Base-by-base conservation (phyloP, 1,140 invertebrate species). In the Bombus superbus region DNA sequence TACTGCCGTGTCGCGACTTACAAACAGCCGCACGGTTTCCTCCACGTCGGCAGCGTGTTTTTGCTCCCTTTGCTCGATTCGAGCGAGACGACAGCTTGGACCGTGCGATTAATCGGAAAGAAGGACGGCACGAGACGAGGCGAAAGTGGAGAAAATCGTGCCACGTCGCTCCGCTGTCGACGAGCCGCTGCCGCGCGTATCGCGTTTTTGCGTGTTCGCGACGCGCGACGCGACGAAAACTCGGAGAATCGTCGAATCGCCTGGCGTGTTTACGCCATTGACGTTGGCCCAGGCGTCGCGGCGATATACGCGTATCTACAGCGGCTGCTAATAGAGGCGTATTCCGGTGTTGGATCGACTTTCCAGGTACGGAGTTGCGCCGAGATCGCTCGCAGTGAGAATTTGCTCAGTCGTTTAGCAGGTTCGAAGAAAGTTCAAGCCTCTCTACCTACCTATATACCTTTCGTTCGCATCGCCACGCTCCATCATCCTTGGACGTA, bases 291-390 rank as follows among this genome's bases (percentile, higher is more conserved):
- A 38, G 71, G 11, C 57, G 64, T 75, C 28, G 64, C 81, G 81
- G 64, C 81, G 81, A 83, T 78, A 78, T 68, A 62, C 68, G 28
- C 28, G 22, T 82, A 69, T 59, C 71, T 62, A 18, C 81, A 44
- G 44, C 40, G 69, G 6, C n/a, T 53, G 76, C 83, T 78, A 85
- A 88, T 77, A 83, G 68, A 77, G 68, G 62, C 80, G 83, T 78
- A 57, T 64, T 74, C 77, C 73, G 66, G 57, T 47, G 83, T 68
- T 44, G 62, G 44, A 57, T 78, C 85, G 66, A 86, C 85, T 86
- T 79, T 74, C 77, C n/a, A 53, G 42, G 62, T 68, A 62, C 42
- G 73, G n/a, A 11, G 32, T 83, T 44, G 42, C 44, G 35, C 69
- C 72, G 69, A 71, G 68, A 78, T 42, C 40, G 11, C n/a, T 68